Base-by-base conservation (phyloP, 2,113 vertebrate genomes). In the Oryzias curvinotus region DNA sequence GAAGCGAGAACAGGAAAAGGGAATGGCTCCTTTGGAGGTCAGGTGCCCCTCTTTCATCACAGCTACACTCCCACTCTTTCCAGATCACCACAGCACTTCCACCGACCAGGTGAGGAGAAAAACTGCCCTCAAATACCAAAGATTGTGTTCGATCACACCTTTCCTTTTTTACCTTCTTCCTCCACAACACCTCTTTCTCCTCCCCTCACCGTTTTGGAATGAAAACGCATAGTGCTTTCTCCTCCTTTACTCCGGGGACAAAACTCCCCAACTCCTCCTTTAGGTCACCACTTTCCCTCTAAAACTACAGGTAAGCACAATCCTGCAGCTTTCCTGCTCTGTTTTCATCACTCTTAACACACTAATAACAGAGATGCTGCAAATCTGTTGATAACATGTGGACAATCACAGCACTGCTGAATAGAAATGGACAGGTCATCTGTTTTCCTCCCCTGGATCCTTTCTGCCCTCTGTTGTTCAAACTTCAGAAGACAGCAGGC, bases 51-150 rank as follows among this genome's bases (percentile, higher is more conserved):
- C 84, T 94, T 90, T 60, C 95, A 93, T 17, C 96, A 96, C 71
- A 95, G 92, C 74, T 98, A 96, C 91, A 95, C 94, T 17, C 97
- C 96, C 1, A 93, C 93, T 42, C 88, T 93, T 4, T 93, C 94
- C 12, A 93, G 95, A n/a, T 97, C 96, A 0, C 97, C 97, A 1
- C 96, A 98, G 75, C 97, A 99, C 70, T 99, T 99, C 78, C 97
- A 99, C 89, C 89, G 95, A 86, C 97, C 97, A 72, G 97, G 97
- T 98, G 92, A 96, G 92, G 21, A 3, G 17, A 60, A 57, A 17
- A 56, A 18, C 23, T 30, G 7, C 7, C 21, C 30, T 17, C 36
- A 16, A 21, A 15, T 8, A 17, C n/a, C 7, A 50, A 16, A 43
- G 12, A 43, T 25, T 18, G 62, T 49, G 60, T 41, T 47, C 60